Evolutionary conservation across 2,888 invertebrate genomes (phyloP).

Genomic region (Mongoloraphidia duomilia): DNA sequence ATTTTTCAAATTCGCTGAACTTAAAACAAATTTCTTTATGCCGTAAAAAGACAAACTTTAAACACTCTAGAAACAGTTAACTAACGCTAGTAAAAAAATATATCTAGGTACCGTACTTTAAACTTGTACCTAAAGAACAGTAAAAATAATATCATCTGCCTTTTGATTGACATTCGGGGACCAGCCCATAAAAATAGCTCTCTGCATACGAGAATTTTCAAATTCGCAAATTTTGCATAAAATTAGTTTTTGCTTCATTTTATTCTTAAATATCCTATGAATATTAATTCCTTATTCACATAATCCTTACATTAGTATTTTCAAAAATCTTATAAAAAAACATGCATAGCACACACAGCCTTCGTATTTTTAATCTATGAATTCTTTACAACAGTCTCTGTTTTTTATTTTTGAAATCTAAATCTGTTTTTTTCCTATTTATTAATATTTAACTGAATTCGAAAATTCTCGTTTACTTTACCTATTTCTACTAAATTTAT

Average conservation of each 20-base stretch:
- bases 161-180: constrained; percentile 1
- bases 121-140: neutral
- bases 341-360: neutral
- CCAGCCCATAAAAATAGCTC: constrained; percentile 7
- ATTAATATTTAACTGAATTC: too few relatives aligned
- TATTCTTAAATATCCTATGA: too few relatives aligned
- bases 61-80: neutral
- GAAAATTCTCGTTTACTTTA: too few relatives aligned
- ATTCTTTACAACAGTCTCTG: constrained; percentile 1
- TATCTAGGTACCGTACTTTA: neutral
- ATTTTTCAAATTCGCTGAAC: too few relatives aligned
- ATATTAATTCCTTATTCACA: too few relatives aligned
- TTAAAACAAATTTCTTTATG: neutral
- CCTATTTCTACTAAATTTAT: constrained; percentile 22
- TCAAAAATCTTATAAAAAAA: too few relatives aligned
- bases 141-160: neutral
- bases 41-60: neutral
- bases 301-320: too few relatives aligned
- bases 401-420: neutral
- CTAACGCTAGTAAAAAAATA: constrained; percentile 1
- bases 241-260: too few relatives aligned
- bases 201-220: neutral
- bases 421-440: neutral
- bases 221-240: too few relatives aligned
- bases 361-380: neutral